Evolutionary conservation across 1,140 invertebrate species (phyloP).

Genomic region (Temnothorax curvispinosus): DNA sequence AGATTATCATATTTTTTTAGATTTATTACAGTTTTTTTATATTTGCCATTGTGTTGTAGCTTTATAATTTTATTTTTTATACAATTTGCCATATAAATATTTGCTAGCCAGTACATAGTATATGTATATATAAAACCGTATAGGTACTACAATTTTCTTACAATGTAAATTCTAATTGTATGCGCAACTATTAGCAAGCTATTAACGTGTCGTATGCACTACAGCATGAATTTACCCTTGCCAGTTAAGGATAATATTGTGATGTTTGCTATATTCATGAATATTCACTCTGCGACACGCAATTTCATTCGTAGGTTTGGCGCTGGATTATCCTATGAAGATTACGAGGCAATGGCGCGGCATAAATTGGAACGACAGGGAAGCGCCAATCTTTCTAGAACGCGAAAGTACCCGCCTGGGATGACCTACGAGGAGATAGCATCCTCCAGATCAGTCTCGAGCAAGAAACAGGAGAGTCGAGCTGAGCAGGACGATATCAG

Average conservation of each 20-base stretch:
- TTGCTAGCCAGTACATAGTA: neutral
- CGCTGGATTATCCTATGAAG: slow-evolving; percentile 82
- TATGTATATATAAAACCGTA: too few relatives aligned
- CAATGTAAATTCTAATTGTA: slow-evolving; percentile 39
- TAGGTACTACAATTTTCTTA: neutral
- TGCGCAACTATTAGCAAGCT: slow-evolving; percentile 11
- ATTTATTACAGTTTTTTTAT: neutral
- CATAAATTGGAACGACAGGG: slow-evolving; percentile 84
- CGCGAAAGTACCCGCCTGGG: slow-evolving; percentile 80
- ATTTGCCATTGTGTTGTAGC: neutral
- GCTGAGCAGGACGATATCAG: slow-evolving; percentile 72
- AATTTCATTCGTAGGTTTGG: slow-evolving; percentile 61
- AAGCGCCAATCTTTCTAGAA: slow-evolving; percentile 73
- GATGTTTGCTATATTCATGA: slow-evolving; percentile 5
- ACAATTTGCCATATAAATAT: neutral
- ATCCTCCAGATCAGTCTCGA: slow-evolving; percentile 77
- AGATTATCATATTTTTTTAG: too few relatives aligned
- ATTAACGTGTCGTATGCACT: neutral
- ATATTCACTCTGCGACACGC: neutral
- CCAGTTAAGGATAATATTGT: neutral
- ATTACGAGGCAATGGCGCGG: slow-evolving; percentile 84
- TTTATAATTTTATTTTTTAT: neutral
- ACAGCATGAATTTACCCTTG: neutral
- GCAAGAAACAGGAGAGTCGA: slow-evolving; percentile 71
- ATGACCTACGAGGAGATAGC: slow-evolving; percentile 85